These are phyloP conservation scores for Ophiodon elongatus DNA, from an alignment of 2,113 vertebrate genomes.

Conservation along the genomic window DNA sequence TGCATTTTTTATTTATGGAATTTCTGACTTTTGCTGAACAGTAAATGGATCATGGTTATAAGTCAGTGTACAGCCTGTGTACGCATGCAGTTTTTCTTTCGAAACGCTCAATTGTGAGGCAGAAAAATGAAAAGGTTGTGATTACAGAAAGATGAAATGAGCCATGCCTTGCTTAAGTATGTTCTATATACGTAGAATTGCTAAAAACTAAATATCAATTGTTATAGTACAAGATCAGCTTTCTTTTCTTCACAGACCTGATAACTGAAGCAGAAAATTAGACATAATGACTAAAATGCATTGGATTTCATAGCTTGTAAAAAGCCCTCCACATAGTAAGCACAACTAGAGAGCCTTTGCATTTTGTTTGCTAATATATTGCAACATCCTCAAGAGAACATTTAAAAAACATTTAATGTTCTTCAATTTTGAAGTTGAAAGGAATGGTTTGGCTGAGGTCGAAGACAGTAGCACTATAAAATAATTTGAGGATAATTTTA, in stretches of 20 bases:
- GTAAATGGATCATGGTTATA: slow-evolving; percentile 32
- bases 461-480: background rate
- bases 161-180: background rate
- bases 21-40: slow-evolving; percentile 43
- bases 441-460: background rate
- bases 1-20: slow-evolving; percentile 73
- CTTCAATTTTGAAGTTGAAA: too few relatives aligned
- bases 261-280: slow-evolving; percentile 13
- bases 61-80: slow-evolving; percentile 2
- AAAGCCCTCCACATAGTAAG: background rate
- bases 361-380: background rate
- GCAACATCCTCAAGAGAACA: background rate
- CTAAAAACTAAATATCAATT: background rate
- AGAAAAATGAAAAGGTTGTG: slow-evolving; percentile 27
- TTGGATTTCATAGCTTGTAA: background rate
- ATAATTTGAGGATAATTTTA: background rate
- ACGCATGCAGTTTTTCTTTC: background rate
- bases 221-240: background rate
- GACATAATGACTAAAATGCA: background rate
- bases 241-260: slow-evolving; percentile 2
- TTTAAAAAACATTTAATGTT: too few relatives aligned
- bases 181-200: background rate
- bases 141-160: slow-evolving; percentile 33
- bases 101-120: background rate
- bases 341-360: background rate